phyloP scores from a whole-genome alignment of 2,797 vertebrate species.

The Avahi laniger region DNA sequence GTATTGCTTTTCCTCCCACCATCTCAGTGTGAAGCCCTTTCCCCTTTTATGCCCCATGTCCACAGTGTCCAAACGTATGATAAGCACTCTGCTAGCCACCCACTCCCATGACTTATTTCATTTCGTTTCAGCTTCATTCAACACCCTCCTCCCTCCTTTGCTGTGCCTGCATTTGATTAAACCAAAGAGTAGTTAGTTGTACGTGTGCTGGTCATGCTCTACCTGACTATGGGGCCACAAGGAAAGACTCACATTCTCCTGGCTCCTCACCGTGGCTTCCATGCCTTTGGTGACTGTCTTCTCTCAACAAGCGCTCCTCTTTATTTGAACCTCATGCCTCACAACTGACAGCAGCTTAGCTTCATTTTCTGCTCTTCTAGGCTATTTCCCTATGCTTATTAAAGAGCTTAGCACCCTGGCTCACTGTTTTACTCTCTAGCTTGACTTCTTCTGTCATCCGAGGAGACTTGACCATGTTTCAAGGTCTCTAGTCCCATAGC shows the following conservation, averaged over 20 bases:
- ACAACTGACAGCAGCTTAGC: background rate
- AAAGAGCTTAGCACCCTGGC: background rate
- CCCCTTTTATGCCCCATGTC: fast-evolving
- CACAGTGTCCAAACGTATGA: background rate
- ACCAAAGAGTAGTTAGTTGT: background rate
- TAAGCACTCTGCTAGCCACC: background rate
- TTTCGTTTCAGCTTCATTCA: background rate
- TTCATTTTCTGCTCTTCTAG: background rate
- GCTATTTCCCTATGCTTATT: background rate
- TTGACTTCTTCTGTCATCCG: background rate
- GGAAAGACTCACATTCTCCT: background rate
- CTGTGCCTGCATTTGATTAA: background rate
- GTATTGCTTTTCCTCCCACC: background rate
- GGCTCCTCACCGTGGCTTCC: background rate
- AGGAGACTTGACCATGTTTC: background rate
- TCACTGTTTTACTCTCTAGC: background rate
- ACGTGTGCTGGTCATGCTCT: background rate
- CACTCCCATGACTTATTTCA: background rate
- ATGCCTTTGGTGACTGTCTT: background rate
- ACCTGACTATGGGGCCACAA: background rate
- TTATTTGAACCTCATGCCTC: background rate
- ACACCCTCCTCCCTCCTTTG: background rate
- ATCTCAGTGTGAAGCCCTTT: background rate
- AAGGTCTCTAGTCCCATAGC: background rate
- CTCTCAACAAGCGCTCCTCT: background rate